A percentile compares a stretch with the other conserved stretches of the same genome.
Conservation (phyloP, 2,797 vertebrate species). For the Gymnocypris eckloni region DNA sequence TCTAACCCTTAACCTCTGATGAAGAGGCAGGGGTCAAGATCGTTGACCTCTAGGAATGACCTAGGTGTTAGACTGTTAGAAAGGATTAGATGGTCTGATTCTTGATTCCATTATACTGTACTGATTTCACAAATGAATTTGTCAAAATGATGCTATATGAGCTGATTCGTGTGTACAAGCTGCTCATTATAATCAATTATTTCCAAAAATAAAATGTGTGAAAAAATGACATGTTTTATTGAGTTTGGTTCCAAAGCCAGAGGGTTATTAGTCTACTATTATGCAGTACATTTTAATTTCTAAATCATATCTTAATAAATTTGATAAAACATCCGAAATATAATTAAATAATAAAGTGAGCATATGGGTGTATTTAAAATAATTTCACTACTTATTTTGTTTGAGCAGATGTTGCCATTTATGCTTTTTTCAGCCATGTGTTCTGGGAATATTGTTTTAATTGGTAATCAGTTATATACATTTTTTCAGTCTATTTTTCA, state of each 20-base stretch:
- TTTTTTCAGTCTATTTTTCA: neutral
- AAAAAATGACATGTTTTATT: conserved; percentile 38
- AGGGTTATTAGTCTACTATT: too few relatives aligned
- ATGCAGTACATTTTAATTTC: neutral
- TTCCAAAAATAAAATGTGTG: conserved; percentile 76
- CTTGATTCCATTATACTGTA: conserved; percentile 17
- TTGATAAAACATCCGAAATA: neutral
- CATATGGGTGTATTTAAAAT: neutral
- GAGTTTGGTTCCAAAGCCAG: neutral
- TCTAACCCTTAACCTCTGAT: conserved; percentile 11
- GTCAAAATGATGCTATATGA: conserved; percentile 59
- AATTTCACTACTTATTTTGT: neutral
- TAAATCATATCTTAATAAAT: neutral
- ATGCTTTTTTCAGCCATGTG: neutral
- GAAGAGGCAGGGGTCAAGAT: neutral
- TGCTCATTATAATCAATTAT: conserved; percentile 74
- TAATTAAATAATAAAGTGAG: neutral
- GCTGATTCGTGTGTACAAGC: conserved; percentile 69
- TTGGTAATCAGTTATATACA: neutral
- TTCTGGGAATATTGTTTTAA: neutral
- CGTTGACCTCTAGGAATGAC: conserved; percentile 24
- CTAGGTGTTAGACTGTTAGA: neutral
- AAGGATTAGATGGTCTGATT: conserved; percentile 6
- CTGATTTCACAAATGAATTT: conserved; percentile 27
- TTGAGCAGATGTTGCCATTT: conserved; percentile 7